These are phyloP conservation scores for Vulpes ferrilata DNA, from an alignment of 2,113 vertebrate species.

Conservation along the genomic window DNA sequence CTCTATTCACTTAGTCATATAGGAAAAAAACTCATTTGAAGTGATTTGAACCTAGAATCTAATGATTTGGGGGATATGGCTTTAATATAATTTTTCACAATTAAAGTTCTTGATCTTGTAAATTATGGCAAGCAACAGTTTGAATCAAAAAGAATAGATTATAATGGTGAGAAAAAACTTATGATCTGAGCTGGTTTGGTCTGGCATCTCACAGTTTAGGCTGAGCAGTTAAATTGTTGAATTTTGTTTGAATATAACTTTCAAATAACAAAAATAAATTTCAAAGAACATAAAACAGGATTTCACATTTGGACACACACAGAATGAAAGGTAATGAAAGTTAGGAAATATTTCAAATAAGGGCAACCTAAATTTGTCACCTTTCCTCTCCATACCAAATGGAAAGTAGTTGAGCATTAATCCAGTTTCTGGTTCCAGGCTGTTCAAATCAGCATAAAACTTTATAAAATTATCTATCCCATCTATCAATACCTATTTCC, in stretches of 20 bases:
- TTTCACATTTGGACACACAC: neutral
- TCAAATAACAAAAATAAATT: neutral
- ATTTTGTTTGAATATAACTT: neutral
- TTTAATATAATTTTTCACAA: constrained; percentile 26
- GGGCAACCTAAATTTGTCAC: neutral
- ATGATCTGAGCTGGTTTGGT: neutral
- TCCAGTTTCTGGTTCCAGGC: neutral
- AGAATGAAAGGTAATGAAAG: neutral
- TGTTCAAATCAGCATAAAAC: neutral
- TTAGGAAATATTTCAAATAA: neutral
- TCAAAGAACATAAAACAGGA: neutral
- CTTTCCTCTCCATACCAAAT: neutral
- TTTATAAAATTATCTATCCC: neutral
- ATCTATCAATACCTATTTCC: neutral
- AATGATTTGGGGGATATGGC: neutral
- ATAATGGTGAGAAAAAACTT: neutral
- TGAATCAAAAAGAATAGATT: neutral
- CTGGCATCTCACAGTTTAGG: neutral
- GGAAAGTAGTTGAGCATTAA: neutral
- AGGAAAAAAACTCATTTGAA: neutral
- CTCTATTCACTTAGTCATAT: neutral
- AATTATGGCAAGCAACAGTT: neutral
- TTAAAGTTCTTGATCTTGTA: neutral
- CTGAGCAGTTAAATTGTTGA: neutral
- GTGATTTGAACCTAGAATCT: neutral